Conservation (phyloP, 2,888 invertebrate genomes). For the Litoditis marina region DNA sequence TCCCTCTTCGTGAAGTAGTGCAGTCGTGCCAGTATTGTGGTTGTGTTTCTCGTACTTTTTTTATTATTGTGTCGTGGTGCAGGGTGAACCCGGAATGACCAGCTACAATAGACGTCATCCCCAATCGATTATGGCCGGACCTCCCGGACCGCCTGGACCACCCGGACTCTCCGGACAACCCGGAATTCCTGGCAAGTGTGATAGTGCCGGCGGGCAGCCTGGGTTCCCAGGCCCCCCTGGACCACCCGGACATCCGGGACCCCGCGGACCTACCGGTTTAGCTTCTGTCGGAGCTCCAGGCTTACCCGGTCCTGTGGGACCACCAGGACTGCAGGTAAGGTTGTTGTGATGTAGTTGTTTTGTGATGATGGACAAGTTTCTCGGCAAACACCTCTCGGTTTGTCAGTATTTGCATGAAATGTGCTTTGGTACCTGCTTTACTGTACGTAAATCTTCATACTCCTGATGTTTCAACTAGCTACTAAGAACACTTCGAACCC, state of each 20-base stretch:
- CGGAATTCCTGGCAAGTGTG: constrained; percentile 29
- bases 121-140: constrained; percentile 18
- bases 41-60: too few species aligned
- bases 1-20: constrained; percentile 13
- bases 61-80: not conserved
- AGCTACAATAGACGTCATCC: constrained; percentile 10
- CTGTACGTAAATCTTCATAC: too few species aligned
- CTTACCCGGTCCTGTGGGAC: constrained; percentile 4
- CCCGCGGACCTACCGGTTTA: constrained; percentile 29
- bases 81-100: constrained; percentile 13
- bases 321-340: constrained; percentile 12
- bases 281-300: constrained; percentile 15
- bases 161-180: constrained; percentile 27
- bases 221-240: constrained; percentile 28
- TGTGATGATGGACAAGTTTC: not conserved
- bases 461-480: too few species aligned
- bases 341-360: constrained; percentile 5
- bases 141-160: constrained; percentile 27
- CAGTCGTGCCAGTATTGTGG: too few species aligned
- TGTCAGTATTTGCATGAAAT: not conserved
- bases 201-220: too few species aligned
- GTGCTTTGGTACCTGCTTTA: too few species aligned
- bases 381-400: not conserved
- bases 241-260: constrained; percentile 22
- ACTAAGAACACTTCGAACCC: too few species aligned